Evolutionary conservation across 92 coral and sea anemone genomes (phyloP).

Genomic region (Chrysogorgia sp.): DNA sequence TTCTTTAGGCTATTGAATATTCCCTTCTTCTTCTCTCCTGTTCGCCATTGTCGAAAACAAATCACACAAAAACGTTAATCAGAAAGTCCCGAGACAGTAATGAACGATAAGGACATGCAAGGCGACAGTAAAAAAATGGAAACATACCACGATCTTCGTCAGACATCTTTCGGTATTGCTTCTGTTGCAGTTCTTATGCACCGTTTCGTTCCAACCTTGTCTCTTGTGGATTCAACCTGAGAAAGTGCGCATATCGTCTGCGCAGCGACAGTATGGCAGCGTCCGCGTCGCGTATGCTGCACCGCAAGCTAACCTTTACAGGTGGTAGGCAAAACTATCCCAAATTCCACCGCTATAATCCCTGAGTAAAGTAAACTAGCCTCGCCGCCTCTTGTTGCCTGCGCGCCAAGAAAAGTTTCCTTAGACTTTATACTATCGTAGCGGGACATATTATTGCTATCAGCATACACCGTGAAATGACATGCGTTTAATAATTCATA

Average conservation of each 20-base stretch:
- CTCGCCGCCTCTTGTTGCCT: too few species aligned
- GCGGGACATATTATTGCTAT: conserved; percentile 22
- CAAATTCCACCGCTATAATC: not conserved
- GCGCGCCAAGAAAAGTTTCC: not conserved
- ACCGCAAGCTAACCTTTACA: conserved; percentile 39
- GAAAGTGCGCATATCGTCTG: conserved; percentile 30
- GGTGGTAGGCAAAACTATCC: conserved; percentile 25
- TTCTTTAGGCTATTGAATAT: conserved; percentile 88
- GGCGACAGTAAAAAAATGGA: conserved; percentile 41
- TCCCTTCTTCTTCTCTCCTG: conserved; percentile 77
- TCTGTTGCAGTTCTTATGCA: not conserved
- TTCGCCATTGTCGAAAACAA: conserved; percentile 62
- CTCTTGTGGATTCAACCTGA: not conserved
- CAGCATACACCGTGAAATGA: conserved; percentile 23
- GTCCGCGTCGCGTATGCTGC: conserved; percentile 40
- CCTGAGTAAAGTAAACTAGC: not conserved
- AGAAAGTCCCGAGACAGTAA: conserved; percentile 1
- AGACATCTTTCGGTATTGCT: conserved; percentile 71
- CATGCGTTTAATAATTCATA: conserved; percentile 21
- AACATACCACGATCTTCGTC: conserved; percentile 96
- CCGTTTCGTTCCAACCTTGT: not conserved
- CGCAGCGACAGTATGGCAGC: not conserved
- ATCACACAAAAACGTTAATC: conserved; percentile 51
- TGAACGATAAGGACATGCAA: not conserved
- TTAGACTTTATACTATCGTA: not conserved